Conservation (phyloP, 2,797 vertebrate species). For the Orestias chungarensis region DNA sequence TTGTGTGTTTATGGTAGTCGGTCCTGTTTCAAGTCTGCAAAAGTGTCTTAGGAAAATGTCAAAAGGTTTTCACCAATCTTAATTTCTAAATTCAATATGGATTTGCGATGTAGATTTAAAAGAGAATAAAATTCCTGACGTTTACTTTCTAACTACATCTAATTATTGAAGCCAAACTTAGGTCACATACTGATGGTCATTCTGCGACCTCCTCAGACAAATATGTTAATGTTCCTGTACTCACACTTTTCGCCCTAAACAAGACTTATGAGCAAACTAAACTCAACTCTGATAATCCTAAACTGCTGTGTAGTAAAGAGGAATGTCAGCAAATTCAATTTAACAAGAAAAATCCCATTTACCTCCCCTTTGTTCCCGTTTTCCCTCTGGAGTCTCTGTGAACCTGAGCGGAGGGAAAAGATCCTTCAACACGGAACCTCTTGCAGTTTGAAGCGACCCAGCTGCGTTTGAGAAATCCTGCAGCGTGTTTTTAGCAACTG, state of each 20-base stretch:
- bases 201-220: no score
- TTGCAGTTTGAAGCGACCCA: constrained; percentile 22
- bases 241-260: not conserved
- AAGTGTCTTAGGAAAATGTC: not conserved
- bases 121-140: no score
- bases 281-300: not conserved
- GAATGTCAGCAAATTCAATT: not conserved
- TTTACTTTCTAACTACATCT: no score
- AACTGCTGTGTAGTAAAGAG: not conserved
- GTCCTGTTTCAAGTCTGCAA: not conserved
- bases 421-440: constrained; percentile 7
- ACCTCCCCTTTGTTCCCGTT: constrained; percentile 50
- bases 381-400: constrained; percentile 20
- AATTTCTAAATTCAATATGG: not conserved
- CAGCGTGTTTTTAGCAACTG: constrained; percentile 9
- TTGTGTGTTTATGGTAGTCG: no score
- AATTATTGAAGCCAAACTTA: no score
- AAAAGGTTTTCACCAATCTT: no score
- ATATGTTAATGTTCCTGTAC: no score
- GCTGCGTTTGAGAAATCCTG: constrained; percentile 23
- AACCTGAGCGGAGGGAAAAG: constrained; percentile 42
- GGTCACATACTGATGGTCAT: no score
- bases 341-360: no score
- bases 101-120: not conserved
- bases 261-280: not conserved